phyloP scores from a whole-genome alignment of 1,140 invertebrate genomes.

The Parasteatoda tepidariorum region DNA sequence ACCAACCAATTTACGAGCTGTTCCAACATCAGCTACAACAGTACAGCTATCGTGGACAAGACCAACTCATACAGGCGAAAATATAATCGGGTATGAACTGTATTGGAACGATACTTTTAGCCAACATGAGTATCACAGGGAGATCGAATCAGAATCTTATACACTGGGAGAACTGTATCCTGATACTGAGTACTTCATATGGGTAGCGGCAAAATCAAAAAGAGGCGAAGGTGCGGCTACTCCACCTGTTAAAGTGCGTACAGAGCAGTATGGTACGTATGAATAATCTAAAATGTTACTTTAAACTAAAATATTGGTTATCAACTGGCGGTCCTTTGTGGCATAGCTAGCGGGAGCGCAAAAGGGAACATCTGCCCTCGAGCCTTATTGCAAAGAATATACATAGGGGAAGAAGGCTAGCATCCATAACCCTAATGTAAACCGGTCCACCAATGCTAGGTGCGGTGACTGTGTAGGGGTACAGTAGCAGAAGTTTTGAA shows the following conservation, averaged over 20 bases:
- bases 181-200: conserved; percentile 95
- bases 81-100: conserved; percentile 93
- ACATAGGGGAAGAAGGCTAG: too few species aligned
- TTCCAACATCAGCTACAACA: conserved; percentile 80
- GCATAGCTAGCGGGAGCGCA: too few species aligned
- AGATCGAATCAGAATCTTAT: conserved; percentile 87
- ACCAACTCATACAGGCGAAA: conserved; percentile 89
- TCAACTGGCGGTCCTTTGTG: too few species aligned
- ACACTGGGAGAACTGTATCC: conserved; percentile 89
- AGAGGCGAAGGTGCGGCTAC: conserved; percentile 94
- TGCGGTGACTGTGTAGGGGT: too few species aligned
- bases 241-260: conserved; percentile 91
- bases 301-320: too few species aligned
- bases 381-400: too few species aligned
- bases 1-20: conserved; percentile 81
- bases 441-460: too few species aligned
- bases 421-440: too few species aligned
- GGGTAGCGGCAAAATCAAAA: conserved; percentile 91
- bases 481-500: too few species aligned
- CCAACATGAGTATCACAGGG: conserved; percentile 76
- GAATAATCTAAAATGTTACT: too few species aligned
- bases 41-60: conserved; percentile 90
- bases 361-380: too few species aligned
- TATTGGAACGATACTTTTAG: conserved; percentile 98
- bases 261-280: conserved; percentile 98